Conservation (phyloP, 1,140 invertebrate genomes). For the Papilio aristodemus region DNA sequence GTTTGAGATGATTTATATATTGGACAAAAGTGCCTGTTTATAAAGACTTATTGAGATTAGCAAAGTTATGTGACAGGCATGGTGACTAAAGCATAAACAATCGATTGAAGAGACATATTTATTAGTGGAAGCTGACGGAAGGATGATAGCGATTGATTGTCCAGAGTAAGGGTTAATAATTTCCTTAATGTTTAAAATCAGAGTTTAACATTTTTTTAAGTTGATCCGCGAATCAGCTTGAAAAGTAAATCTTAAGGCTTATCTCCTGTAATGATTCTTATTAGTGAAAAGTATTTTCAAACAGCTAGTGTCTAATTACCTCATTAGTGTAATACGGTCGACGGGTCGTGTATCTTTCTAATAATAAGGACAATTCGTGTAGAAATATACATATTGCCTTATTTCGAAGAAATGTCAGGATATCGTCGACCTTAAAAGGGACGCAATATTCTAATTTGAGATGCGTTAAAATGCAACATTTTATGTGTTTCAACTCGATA, state of each 20-base stretch:
- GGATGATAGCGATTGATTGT: background rate
- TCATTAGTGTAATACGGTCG: background rate
- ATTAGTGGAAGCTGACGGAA: background rate
- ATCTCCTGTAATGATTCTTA: background rate
- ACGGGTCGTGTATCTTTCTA: background rate
- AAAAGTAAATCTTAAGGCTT: background rate
- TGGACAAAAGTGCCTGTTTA: background rate
- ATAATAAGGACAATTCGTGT: constrained; percentile 6
- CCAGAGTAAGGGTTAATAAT: background rate
- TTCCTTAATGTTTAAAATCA: background rate
- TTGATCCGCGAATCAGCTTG: background rate
- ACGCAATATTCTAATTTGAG: constrained; percentile 1
- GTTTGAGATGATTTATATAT: background rate
- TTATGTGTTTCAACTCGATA: constrained; percentile 35
- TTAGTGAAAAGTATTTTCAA: background rate
- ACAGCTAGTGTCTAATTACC: background rate
- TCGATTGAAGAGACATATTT: background rate
- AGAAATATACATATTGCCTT: background rate
- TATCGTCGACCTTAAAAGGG: constrained; percentile 11
- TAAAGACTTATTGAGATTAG: background rate
- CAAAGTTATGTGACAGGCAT: background rate
- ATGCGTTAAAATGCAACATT: constrained; percentile 23
- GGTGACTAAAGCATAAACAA: background rate
- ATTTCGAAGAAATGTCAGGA: constrained; percentile 6
- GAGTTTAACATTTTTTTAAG: background rate